Base-by-base conservation (phyloP, 23 tunicate genomes). In the Phallusia fumigata region DNA sequence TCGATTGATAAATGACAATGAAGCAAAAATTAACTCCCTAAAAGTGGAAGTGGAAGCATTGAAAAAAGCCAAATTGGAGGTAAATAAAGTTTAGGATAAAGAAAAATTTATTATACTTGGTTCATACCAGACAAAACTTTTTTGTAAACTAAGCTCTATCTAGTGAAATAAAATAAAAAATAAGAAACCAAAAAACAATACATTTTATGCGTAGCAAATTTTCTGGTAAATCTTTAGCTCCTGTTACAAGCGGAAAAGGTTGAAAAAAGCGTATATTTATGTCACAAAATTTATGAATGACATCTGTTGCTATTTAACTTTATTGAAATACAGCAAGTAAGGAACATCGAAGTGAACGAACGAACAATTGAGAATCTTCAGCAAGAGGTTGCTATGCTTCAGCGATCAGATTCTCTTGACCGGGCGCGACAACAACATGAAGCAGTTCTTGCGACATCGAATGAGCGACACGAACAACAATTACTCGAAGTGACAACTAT, bases 381-480 rank as follows among this genome's bases (percentile, higher is more conserved):
- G 18, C 92, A 92, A 64, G 92, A 92, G 52, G 30, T 92, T 15
- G 53, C 88, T 21, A 49, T 88, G 88, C 79, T 92, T 52, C 90
- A 86, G 74, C 87, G 86, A 52, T 84, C 90, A 0, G 97, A 92
- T 80, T 81, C 91, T 26, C 90, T 92, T 77, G 97, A 92, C 32
- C 90, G 91, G 40, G 91, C 91, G 1, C 82, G 97, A 64, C 88
- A 92, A 33, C 97, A 92, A 73, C 97, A 92, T 44, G 91, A 92
- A 33, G 88, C 90, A 36, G 97, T 92, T 32, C 84, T 92, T 1
- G 52, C 77, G 3, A 36, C 91, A 11, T 19, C 82, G 51, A 92
- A 80, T 53, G 89, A 87, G 76, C 83, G 90, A 40, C 97, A 92
- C 52, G 97, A 92, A 80, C 65, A 35, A 64, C 88, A 92, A 52